Conservation (phyloP, 2,113 vertebrate species). For the Callocephalon fimbriatum region DNA sequence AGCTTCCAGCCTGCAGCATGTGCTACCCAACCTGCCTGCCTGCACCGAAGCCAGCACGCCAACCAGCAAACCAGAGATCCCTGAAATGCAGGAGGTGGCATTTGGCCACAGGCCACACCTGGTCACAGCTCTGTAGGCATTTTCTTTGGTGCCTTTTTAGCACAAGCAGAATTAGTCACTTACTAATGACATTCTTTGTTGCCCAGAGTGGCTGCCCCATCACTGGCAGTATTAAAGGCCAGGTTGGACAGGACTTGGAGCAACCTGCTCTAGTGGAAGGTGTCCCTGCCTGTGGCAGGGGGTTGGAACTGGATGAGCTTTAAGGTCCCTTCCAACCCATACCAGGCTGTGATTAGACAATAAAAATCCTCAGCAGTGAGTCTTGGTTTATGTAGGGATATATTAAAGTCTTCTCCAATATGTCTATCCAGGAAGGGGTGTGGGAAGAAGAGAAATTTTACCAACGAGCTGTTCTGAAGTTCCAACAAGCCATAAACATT, state of each 20-base stretch:
- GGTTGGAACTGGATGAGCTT: background rate
- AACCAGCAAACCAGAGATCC: background rate
- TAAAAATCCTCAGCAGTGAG: background rate
- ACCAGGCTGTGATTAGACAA: background rate
- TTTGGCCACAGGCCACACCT: too few relatives aligned
- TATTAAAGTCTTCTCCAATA: background rate
- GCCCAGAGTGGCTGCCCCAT: background rate
- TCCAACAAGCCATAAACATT: background rate
- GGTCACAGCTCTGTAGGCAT: background rate
- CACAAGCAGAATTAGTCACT: background rate
- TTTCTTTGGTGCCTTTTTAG: background rate
- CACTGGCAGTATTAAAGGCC: background rate
- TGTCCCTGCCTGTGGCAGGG: background rate
- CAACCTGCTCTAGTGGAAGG: background rate
- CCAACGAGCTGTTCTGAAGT: background rate
- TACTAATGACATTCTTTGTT: background rate
- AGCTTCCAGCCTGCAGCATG: background rate
- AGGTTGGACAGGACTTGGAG: background rate
- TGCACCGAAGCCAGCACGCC: background rate
- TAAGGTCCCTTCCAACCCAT: background rate
- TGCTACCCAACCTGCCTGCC: background rate
- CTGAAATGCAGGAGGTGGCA: background rate
- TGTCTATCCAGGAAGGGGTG: background rate
- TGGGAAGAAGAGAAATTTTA: background rate
- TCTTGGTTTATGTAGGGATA: background rate